Evolutionary conservation across 2,797 vertebrate species (phyloP).

Genomic region (Masticophis lateralis): DNA sequence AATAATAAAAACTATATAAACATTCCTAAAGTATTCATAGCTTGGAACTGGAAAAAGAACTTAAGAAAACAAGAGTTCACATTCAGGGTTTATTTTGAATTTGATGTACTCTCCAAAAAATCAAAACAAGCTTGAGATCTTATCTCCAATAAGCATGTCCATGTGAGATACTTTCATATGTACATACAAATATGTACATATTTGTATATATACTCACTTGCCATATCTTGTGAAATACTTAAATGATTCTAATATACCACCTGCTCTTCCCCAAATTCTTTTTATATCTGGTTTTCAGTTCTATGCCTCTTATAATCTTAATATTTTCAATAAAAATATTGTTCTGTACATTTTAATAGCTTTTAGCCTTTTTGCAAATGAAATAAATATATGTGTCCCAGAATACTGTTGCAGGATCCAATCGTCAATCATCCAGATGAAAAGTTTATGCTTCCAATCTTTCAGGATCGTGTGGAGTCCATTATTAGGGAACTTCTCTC

Average conservation of each 20-base stretch:
- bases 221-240: neutral
- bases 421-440: neutral
- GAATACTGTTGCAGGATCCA: neutral
- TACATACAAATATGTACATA: neutral
- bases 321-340: neutral
- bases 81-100: neutral
- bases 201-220: neutral
- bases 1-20: neutral
- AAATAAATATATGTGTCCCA: neutral
- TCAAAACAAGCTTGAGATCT: neutral
- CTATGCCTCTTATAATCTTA: neutral
- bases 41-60: conserved; percentile 14
- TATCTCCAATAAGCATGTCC: neutral
- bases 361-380: neutral
- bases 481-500: neutral
- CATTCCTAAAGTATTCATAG: neutral
- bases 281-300: neutral
- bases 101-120: neutral
- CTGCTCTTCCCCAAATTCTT: neutral
- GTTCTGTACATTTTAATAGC: neutral
- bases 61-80: neutral
- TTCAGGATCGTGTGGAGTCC: neutral
- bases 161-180: neutral
- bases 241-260: neutral
- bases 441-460: neutral